A percentile compares a stretch with the other conserved stretches of the same genome.
phyloP scores from a whole-genome alignment of 2,797 vertebrate genomes.

The Chaenodraco wilsoni region DNA sequence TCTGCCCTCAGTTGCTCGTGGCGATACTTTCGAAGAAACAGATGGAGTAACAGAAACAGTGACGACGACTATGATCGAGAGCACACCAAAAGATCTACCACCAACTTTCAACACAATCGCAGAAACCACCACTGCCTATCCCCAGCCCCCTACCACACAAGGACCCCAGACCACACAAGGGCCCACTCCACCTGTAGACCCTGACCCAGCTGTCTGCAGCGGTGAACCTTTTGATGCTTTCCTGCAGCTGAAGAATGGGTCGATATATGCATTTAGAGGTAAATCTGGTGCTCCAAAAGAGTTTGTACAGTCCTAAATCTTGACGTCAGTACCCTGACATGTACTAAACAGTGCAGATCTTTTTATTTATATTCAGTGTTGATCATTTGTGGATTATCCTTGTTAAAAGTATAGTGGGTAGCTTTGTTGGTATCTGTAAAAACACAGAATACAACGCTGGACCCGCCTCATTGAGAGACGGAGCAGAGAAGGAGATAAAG shows the following conservation, averaged over 20 bases:
- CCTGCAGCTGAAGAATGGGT: constrained; percentile 94
- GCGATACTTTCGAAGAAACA: constrained; percentile 86
- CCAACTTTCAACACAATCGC: background rate
- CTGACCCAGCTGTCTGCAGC: constrained; percentile 84
- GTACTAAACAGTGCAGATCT: background rate
- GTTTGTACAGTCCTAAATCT: background rate
- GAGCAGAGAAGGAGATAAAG: no score
- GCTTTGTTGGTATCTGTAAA: no score
- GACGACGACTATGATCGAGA: background rate
- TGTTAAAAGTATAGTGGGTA: background rate
- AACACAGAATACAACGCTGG: no score
- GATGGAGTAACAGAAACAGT: constrained; percentile 67
- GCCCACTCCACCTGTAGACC: constrained; percentile 16
- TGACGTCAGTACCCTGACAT: background rate
- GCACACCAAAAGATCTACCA: background rate
- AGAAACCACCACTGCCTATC: background rate
- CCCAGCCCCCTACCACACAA: background rate
- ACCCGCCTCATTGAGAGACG: no score
- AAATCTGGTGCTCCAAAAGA: background rate
- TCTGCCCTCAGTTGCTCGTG: constrained; percentile 83
- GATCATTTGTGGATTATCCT: constrained; percentile 5
- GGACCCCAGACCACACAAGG: background rate
- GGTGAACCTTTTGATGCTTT: constrained; percentile 91
- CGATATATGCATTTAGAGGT: constrained; percentile 95
- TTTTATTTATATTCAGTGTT: background rate